A percentile compares a stretch with the other conserved stretches of the same genome.
Evolutionary conservation across 2,797 vertebrate genomes (phyloP).

Genomic region (Hoplostethus atlanticus): DNA sequence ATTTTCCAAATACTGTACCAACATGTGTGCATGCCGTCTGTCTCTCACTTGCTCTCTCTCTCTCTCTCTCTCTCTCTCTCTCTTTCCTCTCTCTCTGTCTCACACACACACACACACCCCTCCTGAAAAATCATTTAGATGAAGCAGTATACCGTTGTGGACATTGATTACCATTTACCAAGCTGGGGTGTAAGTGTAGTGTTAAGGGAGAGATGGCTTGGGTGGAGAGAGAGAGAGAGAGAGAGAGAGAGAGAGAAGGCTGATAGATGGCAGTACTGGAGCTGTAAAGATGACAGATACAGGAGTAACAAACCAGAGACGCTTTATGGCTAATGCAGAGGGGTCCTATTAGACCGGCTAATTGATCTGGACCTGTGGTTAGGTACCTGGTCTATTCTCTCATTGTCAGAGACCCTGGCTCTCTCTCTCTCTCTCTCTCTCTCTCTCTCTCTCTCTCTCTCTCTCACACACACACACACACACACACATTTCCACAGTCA

Average conservation of each 20-base stretch:
- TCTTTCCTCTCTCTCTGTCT: slow-evolving; percentile 4
- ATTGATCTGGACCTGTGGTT: slow-evolving; percentile 71
- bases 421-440: too few relatives aligned
- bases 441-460: too few relatives aligned
- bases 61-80: neutral
- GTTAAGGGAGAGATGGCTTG: slow-evolving; percentile 62
- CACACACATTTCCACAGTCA: slow-evolving; percentile 35
- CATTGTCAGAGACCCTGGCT: slow-evolving; percentile 4
- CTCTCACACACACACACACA: slow-evolving; percentile 3
- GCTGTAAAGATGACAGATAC: slow-evolving; percentile 75
- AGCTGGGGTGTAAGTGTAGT: slow-evolving; percentile 76
- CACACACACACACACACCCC: neutral
- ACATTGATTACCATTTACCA: slow-evolving; percentile 87
- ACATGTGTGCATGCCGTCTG: neutral
- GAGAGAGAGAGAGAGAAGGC: slow-evolving; percentile 12
- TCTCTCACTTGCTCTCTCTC: slow-evolving; percentile 2
- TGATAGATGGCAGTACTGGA: slow-evolving; percentile 63
- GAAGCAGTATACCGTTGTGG: slow-evolving; percentile 73
- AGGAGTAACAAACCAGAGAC: slow-evolving; percentile 47
- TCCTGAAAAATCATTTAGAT: slow-evolving; percentile 74
- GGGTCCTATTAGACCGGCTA: slow-evolving; percentile 67
- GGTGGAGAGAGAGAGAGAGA: slow-evolving; percentile 34
- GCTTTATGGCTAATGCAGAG: slow-evolving; percentile 57
- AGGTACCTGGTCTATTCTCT: slow-evolving; percentile 43
- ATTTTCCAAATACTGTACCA: neutral